Evolutionary conservation across 92 coral and sea anemone genomes (phyloP).

Genomic region (Palythoa grandis): DNA sequence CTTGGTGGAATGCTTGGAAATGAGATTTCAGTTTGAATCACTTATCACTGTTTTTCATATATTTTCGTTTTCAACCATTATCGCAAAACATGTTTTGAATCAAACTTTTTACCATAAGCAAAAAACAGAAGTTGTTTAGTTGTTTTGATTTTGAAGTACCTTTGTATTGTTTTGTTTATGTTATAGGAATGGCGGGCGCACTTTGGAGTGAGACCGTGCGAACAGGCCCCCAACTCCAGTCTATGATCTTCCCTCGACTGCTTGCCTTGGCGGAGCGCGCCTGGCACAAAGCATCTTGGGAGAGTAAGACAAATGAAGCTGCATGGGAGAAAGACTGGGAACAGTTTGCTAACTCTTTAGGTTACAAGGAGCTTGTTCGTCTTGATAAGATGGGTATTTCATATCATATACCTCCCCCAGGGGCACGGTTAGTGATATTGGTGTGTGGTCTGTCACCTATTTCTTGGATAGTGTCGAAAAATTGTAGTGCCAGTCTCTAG

Average conservation of each 20-base stretch:
- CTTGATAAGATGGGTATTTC: constrained; percentile 78
- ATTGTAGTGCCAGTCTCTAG: no score
- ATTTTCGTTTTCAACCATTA: no score
- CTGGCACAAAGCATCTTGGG: constrained; percentile 98
- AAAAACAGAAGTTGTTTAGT: neutral
- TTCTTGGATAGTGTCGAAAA: neutral
- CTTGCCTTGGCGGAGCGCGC: constrained; percentile 92
- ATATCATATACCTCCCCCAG: constrained; percentile 84
- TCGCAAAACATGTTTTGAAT: no score
- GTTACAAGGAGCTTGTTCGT: constrained; percentile 80
- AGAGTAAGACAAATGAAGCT: constrained; percentile 53
- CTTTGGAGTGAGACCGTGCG: constrained; percentile 97
- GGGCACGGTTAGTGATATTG: constrained; percentile 67
- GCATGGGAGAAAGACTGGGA: constrained; percentile 76
- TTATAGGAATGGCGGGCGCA: constrained; percentile 83
- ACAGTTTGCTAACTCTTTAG: constrained; percentile 79
- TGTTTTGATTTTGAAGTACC: neutral
- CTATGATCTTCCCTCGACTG: constrained; percentile 90
- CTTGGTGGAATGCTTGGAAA: no score
- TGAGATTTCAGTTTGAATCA: no score
- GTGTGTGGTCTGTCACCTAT: neutral
- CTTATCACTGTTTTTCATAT: no score
- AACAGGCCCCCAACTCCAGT: constrained; percentile 80
- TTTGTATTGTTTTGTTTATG: neutral
- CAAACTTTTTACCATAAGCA: no score